phyloP scores from a whole-genome alignment of 2,113 vertebrate species.

The Todiramphus chloris region DNA sequence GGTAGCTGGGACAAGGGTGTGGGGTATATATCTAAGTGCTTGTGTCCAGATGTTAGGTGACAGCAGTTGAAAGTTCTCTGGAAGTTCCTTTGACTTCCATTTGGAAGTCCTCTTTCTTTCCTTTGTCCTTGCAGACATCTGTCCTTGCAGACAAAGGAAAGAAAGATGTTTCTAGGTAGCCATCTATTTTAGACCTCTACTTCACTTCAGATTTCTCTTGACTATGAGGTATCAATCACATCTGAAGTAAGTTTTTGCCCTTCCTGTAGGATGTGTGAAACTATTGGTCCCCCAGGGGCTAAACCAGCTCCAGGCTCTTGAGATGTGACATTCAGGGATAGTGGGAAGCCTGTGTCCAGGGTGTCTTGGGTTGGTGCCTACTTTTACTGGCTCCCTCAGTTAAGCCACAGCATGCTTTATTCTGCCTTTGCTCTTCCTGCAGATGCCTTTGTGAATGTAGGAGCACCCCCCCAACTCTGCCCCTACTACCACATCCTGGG shows the following conservation, averaged over 20 bases:
- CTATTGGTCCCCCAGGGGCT: no score
- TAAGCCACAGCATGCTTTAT: accelerated
- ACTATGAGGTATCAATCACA: accelerated
- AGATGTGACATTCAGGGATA: not conserved
- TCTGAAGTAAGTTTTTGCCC: not conserved
- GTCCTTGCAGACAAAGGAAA: not conserved
- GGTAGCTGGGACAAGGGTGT: not conserved
- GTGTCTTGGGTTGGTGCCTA: not conserved
- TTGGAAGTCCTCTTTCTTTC: no score
- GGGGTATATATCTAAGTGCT: not conserved
- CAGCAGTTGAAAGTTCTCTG: not conserved
- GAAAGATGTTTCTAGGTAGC: not conserved
- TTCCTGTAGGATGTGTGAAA: not conserved
- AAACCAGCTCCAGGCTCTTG: not conserved
- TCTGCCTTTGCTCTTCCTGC: not conserved
- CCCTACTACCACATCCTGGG: not conserved
- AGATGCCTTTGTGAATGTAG: accelerated
- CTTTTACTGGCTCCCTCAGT: not conserved
- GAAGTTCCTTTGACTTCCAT: not conserved
- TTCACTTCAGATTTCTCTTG: not conserved
- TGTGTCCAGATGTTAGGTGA: not conserved
- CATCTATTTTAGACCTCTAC: not conserved
- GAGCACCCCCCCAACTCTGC: accelerated
- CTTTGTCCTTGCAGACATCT: not conserved
- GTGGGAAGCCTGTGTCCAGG: accelerated